Evolutionary conservation across 2,888 invertebrate species (phyloP).

Genomic region (Pachycephus smyrnensis): DNA sequence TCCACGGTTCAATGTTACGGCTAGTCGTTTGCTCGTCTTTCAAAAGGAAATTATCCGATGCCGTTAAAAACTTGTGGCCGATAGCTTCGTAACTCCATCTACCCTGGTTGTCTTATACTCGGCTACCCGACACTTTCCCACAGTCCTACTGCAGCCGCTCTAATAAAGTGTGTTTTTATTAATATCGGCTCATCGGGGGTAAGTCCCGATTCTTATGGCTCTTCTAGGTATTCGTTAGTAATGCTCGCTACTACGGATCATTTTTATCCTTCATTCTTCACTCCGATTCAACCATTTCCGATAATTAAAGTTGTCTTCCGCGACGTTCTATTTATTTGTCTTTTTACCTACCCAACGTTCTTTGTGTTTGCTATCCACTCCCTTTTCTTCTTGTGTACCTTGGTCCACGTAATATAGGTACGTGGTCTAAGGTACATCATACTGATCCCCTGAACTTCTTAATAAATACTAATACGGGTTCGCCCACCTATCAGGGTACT

Average conservation of each 20-base stretch:
- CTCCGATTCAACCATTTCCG: neutral
- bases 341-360: neutral
- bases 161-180: constrained; percentile 32
- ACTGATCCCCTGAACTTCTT: neutral
- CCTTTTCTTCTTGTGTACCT: constrained; percentile 9
- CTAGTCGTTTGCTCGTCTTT: neutral
- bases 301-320: neutral
- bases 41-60: neutral
- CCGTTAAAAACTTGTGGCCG: neutral
- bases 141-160: constrained; percentile 12
- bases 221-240: constrained; percentile 21
- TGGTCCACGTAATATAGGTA: constrained; percentile 16
- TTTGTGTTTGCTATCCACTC: neutral
- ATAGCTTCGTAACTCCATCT: neutral
- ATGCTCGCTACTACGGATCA: constrained; percentile 14
- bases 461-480: neutral
- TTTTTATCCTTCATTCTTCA: neutral
- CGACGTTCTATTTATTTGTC: neutral
- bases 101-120: neutral
- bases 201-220: constrained; percentile 19
- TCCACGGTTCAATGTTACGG: neutral
- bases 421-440: constrained; percentile 29
- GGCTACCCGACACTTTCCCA: constrained; percentile 17
- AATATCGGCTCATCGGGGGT: constrained; percentile 22
- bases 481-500: neutral